Conservation (phyloP, 2,797 vertebrate genomes). For the Tragopan temminckii region DNA sequence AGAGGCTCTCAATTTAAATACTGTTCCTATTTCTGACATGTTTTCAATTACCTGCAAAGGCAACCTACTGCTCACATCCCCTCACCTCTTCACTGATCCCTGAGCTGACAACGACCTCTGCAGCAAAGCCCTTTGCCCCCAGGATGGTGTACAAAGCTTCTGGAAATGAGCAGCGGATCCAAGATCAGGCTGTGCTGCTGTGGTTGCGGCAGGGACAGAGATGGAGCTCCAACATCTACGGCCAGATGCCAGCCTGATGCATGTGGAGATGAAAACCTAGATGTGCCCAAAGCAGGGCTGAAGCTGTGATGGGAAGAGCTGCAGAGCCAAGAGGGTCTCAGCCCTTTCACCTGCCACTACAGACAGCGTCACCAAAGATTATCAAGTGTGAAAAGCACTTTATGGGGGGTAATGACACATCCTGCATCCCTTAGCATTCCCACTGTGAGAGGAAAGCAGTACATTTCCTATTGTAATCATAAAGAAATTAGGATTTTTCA, state of each 20-base stretch:
- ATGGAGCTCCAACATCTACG: fast-evolving
- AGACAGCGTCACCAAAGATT: background rate
- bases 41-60: slow-evolving; percentile 20
- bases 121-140: background rate
- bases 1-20: slow-evolving; percentile 14
- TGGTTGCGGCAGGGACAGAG: fast-evolving
- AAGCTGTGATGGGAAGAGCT: fast-evolving
- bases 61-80: background rate
- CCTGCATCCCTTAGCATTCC: background rate
- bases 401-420: background rate
- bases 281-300: background rate
- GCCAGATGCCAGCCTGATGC: background rate
- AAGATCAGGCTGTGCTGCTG: background rate
- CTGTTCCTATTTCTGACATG: slow-evolving; percentile 8
- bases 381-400: too few relatives aligned
- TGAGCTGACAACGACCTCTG: background rate
- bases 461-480: background rate
- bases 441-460: background rate
- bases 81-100: background rate
- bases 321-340: background rate
- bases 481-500: background rate
- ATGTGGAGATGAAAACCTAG: background rate
- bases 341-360: background rate
- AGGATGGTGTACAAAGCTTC: background rate
- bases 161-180: background rate